Evolutionary conservation across 2,797 vertebrate species (phyloP), one percentile per base, ranked within the genome.

Genomic region (Sciurus carolinensis): DNA sequence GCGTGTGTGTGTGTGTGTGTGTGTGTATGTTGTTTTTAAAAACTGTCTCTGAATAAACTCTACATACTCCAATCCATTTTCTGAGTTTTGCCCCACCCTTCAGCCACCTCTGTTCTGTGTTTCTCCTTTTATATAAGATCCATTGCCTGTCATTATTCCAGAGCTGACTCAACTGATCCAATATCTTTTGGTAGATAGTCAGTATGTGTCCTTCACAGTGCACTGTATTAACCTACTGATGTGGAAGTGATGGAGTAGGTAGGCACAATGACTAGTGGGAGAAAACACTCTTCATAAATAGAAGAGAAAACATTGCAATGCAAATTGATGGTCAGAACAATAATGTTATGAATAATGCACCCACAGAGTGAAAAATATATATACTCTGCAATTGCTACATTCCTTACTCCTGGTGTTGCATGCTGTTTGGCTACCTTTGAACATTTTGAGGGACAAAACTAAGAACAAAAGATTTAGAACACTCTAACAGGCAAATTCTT

Each of bases 381-480:
- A 54, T 66, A 75, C 64, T 50, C 2, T 73, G 28, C 17, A 7
- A 5, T 52, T 96, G 62, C 57, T 86, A 8, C 36, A 88, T 59
- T 88, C 81, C 88, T 73, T 36, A 20, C 26, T 57, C 66, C 93
- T 96, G 77, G 92, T 97, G 79, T 36, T 82, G 62, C 81, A 69
- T 89, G 95, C 95, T 97, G 54, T 93, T 97, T 90, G 87, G 92
- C 75, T 96, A 71, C 84, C 90, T 98, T 94, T 91, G 95, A 98
- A 97, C 87, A 90, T 96, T 94, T 71, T n/a, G 59, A 98, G 87
- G 82, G 73, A 91, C 81, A 93, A 96, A 97, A 91, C 57, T 96
- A 96, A 98, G 97, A 98, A 98, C 67, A 98, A 97, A 98, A 98
- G 94, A 95, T 97, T 96, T 95, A 82, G 97, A 98, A 94, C 50